A percentile compares a stretch with the other conserved stretches of the same genome.
Conservation (phyloP, 2,113 vertebrate species). For the Sciurus niger region DNA sequence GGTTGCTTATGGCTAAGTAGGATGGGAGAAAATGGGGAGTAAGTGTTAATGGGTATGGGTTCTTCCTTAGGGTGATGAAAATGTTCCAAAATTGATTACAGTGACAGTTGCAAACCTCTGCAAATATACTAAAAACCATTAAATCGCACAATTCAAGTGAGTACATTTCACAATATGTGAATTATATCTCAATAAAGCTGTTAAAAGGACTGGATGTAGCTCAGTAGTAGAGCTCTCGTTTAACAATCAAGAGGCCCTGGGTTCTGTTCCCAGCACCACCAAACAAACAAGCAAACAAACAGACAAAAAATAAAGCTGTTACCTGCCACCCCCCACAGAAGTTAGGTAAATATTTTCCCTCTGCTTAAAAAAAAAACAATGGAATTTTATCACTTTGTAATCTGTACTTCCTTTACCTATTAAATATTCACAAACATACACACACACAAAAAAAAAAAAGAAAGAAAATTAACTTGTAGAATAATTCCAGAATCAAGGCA, state of each 20-base stretch:
- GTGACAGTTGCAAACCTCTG: neutral
- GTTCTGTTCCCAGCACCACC: too few species aligned
- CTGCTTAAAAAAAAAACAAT: neutral
- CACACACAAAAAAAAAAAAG: neutral
- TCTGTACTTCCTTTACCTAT: neutral
- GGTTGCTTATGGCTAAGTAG: neutral
- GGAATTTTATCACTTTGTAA: neutral
- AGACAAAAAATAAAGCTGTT: neutral
- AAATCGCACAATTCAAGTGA: neutral
- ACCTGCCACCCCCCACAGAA: neutral
- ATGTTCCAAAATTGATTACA: neutral
- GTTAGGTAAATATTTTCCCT: neutral
- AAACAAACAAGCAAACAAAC: too few species aligned
- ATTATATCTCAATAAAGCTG: neutral
- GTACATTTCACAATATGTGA: neutral
- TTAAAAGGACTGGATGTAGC: too few species aligned
- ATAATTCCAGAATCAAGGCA: neutral
- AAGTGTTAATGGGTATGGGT: neutral
- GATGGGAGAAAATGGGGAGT: neutral
- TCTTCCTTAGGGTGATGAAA: neutral
- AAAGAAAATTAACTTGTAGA: neutral
- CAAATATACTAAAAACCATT: neutral
- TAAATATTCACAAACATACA: neutral
- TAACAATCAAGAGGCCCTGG: too few species aligned
- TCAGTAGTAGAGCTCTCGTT: too few species aligned